Evolutionary conservation across 2,797 vertebrate species (phyloP), one percentile per base, ranked within the genome.

Genomic region (Petrocephalus sullivani): DNA sequence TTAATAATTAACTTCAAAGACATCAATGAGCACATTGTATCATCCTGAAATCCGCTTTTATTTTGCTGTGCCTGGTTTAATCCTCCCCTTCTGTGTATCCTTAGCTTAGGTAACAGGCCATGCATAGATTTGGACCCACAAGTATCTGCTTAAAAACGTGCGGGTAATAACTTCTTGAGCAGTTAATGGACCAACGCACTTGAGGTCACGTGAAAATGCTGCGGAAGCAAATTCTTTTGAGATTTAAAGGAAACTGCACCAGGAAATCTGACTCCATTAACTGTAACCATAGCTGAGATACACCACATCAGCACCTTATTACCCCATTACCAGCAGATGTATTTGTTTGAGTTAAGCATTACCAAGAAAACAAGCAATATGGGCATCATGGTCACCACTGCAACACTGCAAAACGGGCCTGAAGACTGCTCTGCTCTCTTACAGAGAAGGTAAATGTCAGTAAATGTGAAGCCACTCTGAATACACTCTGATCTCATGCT

Each of bases 201-300:
- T 78, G 71, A 78, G 71, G 71, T 78, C 71, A 78, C 46, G 41
- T 78, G 16, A 46, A 78, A 78, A 78, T 78, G 71, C 71, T n/a
- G 41, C 19, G 37, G 41, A 78, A 78, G 71, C 71, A 19, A 41
- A 78, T 78, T 78, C 71, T 78, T 78, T 78, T 78, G 71, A 78
- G 71, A 78, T 78, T 78, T 46, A 78, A 78, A 41, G 41, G 37
- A 78, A 78, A 78, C 71, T 78, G 14, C 6, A 78, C 33, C 71
- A 78, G 37, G 33, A 78, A 78, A 78, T 12, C 37, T 78, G 71
- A 46, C 71, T 78, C 33, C 37, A 9, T 78, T 78, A 37, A 78
- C 41, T 78, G 19, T 46, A 78, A 78, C 46, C 41, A 78, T n/a
- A 3, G 71, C 37, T 78, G 71, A 46, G 71, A 78, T 78, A 78